phyloP scores from a whole-genome alignment of 2,797 vertebrate genomes.

The Paguma larvata region DNA sequence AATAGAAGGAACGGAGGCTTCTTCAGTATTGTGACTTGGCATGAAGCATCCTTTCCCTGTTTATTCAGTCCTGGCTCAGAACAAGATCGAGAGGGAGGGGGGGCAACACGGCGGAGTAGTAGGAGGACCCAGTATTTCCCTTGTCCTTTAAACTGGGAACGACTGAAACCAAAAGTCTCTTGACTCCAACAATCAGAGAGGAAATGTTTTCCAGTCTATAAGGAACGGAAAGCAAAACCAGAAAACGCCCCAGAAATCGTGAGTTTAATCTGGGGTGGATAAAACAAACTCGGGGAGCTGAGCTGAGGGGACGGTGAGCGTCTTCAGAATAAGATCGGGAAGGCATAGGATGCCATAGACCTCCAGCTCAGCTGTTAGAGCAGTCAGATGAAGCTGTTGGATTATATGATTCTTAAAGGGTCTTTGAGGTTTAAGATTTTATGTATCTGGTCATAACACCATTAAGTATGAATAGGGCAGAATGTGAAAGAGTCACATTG shows the following conservation, averaged over 20 bases:
- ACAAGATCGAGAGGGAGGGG: not conserved
- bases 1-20: rapidly evolving
- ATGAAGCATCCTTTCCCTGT: not conserved
- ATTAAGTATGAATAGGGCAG: not conserved
- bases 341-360: not conserved
- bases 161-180: too few species aligned
- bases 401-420: not conserved
- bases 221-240: too few species aligned
- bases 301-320: too few species aligned
- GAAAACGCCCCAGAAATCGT: too few species aligned
- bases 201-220: too few species aligned
- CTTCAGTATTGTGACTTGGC: not conserved
- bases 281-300: too few species aligned
- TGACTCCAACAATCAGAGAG: too few species aligned
- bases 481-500: not conserved
- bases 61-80: not conserved
- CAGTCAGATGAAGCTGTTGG: not conserved
- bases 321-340: not conserved
- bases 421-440: not conserved
- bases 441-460: not conserved
- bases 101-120: too few species aligned
- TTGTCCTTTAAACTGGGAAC: too few species aligned
- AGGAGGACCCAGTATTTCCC: too few species aligned
- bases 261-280: too few species aligned
- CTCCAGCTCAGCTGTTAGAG: not conserved